Percentiles rank a stretch among this genome's conserved stretches.
These are phyloP conservation scores for Drosophila pruinosa DNA, from an alignment of 1,140 invertebrate species.

Conservation along the genomic window DNA sequence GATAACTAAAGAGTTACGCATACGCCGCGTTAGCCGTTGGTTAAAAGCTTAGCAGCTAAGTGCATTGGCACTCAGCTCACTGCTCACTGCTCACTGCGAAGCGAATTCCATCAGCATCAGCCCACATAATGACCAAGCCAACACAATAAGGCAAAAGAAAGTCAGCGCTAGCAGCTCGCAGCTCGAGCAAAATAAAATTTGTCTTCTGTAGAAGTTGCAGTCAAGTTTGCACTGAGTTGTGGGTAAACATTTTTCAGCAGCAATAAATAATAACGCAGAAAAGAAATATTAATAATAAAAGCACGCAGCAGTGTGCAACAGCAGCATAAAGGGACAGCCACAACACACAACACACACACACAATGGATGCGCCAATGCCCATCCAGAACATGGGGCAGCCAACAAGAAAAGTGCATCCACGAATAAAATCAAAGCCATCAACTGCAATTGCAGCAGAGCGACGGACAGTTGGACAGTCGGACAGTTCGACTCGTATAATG, in stretches of 20 bases:
- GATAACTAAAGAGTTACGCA: conserved; percentile 48
- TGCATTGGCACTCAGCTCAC: conserved; percentile 40
- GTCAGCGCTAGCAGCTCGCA: conserved; percentile 33
- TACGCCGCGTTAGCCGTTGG: conserved; percentile 62
- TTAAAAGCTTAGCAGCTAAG: conserved; percentile 65
- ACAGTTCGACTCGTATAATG: background rate
- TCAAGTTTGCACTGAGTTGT: conserved; percentile 72
- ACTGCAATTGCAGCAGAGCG: conserved; percentile 69
- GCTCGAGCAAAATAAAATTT: conserved; percentile 62
- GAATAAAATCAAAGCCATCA: conserved; percentile 81
- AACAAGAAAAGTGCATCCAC: conserved; percentile 78
- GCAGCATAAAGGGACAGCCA: conserved; percentile 36
- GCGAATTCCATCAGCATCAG: conserved; percentile 71
- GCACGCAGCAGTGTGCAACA: conserved; percentile 53
- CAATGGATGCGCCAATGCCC: conserved; percentile 29
- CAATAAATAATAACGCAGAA: conserved; percentile 73
- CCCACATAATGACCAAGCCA: conserved; percentile 74
- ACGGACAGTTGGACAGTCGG: background rate
- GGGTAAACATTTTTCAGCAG: conserved; percentile 79
- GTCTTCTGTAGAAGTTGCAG: conserved; percentile 75
- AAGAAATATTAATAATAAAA: conserved; percentile 76
- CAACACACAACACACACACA: conserved; percentile 1
- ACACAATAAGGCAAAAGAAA: conserved; percentile 40
- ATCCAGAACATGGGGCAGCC: conserved; percentile 28
- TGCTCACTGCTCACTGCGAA: conserved; percentile 48